These are phyloP conservation scores for Ascaphus truei DNA, from an alignment of 2,113 vertebrate species.

Conservation along the genomic window DNA sequence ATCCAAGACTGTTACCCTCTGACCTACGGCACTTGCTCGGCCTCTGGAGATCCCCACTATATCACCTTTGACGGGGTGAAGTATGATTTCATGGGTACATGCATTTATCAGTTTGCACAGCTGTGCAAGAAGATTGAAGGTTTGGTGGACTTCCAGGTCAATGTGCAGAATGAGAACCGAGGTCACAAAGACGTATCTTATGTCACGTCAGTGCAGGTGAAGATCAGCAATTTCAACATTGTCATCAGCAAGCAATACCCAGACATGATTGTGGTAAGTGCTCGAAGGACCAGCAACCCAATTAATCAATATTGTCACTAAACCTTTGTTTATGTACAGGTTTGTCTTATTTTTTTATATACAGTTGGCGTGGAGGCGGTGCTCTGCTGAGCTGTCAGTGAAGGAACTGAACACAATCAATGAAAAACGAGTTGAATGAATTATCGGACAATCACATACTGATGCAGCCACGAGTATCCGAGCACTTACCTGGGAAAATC, in stretches of 20 bases:
- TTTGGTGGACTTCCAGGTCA: constrained; percentile 54
- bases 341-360: too few relatives aligned
- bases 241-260: constrained; percentile 49
- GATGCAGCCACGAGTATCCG: too few relatives aligned
- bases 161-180: constrained; percentile 56
- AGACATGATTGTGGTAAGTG: constrained; percentile 56
- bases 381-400: too few relatives aligned
- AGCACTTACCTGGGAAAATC: too few relatives aligned
- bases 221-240: constrained; percentile 46
- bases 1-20: constrained; percentile 57
- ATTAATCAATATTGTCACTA: too few relatives aligned
- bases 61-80: constrained; percentile 56
- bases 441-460: too few relatives aligned
- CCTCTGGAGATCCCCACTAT: constrained; percentile 62
- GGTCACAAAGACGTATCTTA: constrained; percentile 49
- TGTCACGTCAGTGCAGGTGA: constrained; percentile 52
- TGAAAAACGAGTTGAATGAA: too few relatives aligned
- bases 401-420: too few relatives aligned
- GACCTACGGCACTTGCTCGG: constrained; percentile 53
- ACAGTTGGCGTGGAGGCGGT: too few relatives aligned
- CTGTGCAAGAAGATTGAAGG: constrained; percentile 39
- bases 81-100: constrained; percentile 64
- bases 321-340: too few relatives aligned
- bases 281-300: too few relatives aligned
- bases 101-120: constrained; percentile 58